Percentiles rank a stretch among this genome's conserved stretches.
These are phyloP conservation scores for Crotalus tigris DNA, from an alignment of 2,113 vertebrate genomes.

Conservation along the genomic window DNA sequence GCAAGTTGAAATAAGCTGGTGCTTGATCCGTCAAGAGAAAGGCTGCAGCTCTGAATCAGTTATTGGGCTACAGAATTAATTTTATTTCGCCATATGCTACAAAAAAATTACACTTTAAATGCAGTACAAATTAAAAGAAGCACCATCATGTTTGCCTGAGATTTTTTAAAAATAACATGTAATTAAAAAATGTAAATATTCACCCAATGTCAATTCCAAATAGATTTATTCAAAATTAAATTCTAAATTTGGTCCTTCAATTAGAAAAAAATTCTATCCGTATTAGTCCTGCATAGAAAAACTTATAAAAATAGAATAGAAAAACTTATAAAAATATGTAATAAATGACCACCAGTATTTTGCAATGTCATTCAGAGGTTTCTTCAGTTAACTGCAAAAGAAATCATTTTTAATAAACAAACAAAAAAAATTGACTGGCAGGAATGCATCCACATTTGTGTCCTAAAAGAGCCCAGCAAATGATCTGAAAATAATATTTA, in stretches of 20 bases:
- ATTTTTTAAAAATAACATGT: not conserved
- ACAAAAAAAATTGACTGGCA: constrained; percentile 60
- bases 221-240: not conserved
- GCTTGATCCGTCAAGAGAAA: not conserved
- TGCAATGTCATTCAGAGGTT: constrained; percentile 58
- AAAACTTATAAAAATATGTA: constrained; percentile 17
- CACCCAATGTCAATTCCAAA: not conserved
- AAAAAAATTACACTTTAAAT: not conserved
- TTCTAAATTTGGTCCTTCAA: constrained; percentile 29
- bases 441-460: constrained; percentile 72
- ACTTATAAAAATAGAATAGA: constrained; percentile 20
- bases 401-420: constrained; percentile 69
- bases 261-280: not conserved
- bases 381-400: constrained; percentile 79
- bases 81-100: not conserved
- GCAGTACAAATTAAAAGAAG: not conserved
- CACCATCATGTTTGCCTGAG: not conserved
- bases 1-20: not conserved
- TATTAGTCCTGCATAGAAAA: constrained; percentile 27
- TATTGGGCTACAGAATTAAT: not conserved
- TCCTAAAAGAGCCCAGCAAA: constrained; percentile 69
- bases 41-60: not conserved
- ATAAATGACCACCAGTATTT: constrained; percentile 56
- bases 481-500: constrained; percentile 65
- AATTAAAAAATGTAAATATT: constrained; percentile 1